Evolutionary conservation across 2,888 invertebrate genomes (phyloP).

Genomic region (Micropterix aruncella): DNA sequence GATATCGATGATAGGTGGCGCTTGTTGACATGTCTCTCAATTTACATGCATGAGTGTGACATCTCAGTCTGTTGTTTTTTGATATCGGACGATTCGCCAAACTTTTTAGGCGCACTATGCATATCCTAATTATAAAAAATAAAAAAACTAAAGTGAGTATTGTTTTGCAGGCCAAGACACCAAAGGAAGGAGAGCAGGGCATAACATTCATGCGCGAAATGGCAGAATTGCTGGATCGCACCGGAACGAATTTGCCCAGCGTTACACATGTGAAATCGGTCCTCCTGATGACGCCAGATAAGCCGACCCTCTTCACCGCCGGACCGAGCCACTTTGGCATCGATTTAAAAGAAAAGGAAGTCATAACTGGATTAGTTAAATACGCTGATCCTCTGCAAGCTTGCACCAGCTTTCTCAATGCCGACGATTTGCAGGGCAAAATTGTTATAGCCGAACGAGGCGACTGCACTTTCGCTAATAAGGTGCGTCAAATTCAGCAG

Average conservation of each 20-base stretch:
- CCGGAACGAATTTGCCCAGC: conserved; percentile 26
- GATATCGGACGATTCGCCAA: no score
- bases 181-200: conserved; percentile 84
- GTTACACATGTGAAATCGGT: conserved; percentile 20
- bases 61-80: no score
- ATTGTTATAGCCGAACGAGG: conserved; percentile 84
- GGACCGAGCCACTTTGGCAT: conserved; percentile 88
- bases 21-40: no score
- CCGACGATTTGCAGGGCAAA: conserved; percentile 45
- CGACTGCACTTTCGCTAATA: conserved; percentile 91
- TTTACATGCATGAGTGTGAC: no score
- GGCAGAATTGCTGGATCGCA: conserved; percentile 70
- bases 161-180: conserved; percentile 58
- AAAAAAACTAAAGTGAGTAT: no score
- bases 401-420: conserved; percentile 43
- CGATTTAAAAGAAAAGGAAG: conserved; percentile 50
- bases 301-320: conserved; percentile 38
- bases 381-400: conserved; percentile 58
- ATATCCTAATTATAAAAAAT: no score
- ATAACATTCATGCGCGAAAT: conserved; percentile 94
- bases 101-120: no score
- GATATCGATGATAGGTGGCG: no score
- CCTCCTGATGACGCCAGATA: conserved; percentile 15
- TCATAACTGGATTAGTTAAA: conserved; percentile 48
- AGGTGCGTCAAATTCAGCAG: conserved; percentile 70